Evolutionary conservation across 2,797 vertebrate genomes (phyloP).

Genomic region (Sciurus carolinensis): DNA sequence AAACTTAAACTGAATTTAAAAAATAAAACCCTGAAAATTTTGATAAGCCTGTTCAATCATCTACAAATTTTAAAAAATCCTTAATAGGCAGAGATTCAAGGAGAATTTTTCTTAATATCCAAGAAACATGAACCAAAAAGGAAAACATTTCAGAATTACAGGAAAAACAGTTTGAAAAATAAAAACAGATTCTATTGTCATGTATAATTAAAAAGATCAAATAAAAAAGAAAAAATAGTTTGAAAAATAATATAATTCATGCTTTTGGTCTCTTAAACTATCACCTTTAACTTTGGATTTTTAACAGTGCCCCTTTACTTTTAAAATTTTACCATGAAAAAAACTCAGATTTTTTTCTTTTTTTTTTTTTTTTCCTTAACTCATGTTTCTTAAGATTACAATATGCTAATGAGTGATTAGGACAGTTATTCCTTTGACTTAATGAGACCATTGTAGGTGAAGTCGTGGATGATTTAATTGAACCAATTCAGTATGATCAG

Average conservation of each 20-base stretch:
- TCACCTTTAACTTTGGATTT: neutral
- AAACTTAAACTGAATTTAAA: conserved; percentile 27
- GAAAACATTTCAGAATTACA: neutral
- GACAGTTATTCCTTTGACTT: neutral
- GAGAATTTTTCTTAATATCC: neutral
- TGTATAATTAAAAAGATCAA: no score
- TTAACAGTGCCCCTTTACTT: neutral
- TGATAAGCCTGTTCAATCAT: neutral
- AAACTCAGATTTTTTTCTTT: neutral
- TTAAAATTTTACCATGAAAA: conserved; percentile 29
- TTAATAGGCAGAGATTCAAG: neutral
- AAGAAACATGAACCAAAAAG: conserved; percentile 7
- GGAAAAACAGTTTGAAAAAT: conserved; percentile 54
- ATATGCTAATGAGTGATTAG: neutral
- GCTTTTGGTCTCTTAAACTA: neutral
- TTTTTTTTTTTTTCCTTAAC: neutral
- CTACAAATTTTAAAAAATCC: neutral
- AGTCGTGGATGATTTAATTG: neutral
- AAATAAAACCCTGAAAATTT: neutral
- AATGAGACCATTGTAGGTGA: neutral
- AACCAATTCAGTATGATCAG: neutral
- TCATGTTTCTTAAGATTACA: conserved; percentile 11
- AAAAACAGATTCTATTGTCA: neutral
- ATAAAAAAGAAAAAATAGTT: conserved; percentile 12
- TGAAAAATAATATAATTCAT: conserved; percentile 11